Conservation (phyloP, 1,140 invertebrate genomes). For the Cotesia glomerata region DNA sequence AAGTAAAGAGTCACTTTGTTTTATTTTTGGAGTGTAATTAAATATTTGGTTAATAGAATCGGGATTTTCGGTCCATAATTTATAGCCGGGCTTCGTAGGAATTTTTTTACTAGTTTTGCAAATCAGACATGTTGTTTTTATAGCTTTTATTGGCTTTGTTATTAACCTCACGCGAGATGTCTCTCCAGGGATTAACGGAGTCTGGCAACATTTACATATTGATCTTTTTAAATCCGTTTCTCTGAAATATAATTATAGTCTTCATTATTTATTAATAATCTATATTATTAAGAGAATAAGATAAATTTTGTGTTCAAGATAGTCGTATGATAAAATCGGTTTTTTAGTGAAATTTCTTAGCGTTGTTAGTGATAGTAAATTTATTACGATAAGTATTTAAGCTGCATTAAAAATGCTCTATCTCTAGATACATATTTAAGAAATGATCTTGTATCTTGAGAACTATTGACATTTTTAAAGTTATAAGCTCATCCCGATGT, state of each 20-base stretch:
- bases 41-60: slow-evolving; percentile 47
- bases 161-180: slow-evolving; percentile 53
- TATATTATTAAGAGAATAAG: too few species aligned
- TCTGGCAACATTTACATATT: slow-evolving; percentile 56
- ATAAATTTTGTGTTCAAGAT: too few species aligned
- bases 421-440: too few species aligned
- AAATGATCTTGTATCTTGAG: too few species aligned
- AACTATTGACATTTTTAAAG: too few species aligned
- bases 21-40: slow-evolving; percentile 44
- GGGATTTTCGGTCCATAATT: slow-evolving; percentile 52
- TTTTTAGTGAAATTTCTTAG: too few species aligned
- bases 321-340: too few species aligned
- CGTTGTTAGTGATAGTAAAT: too few species aligned
- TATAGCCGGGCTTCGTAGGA: slow-evolving; percentile 47
- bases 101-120: slow-evolving; percentile 48
- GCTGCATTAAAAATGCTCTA: too few species aligned
- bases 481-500: too few species aligned
- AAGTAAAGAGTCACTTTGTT: background rate
- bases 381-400: too few species aligned
- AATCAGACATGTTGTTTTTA: slow-evolving; percentile 51
- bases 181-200: slow-evolving; percentile 56
- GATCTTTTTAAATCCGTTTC: slow-evolving; percentile 55
- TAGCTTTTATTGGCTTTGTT: slow-evolving; percentile 50
- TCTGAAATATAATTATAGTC: slow-evolving; percentile 38
- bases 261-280: background rate